Conservation (phyloP, 92 coral and sea anemone genomes). For the Galaxea fascicularis region DNA sequence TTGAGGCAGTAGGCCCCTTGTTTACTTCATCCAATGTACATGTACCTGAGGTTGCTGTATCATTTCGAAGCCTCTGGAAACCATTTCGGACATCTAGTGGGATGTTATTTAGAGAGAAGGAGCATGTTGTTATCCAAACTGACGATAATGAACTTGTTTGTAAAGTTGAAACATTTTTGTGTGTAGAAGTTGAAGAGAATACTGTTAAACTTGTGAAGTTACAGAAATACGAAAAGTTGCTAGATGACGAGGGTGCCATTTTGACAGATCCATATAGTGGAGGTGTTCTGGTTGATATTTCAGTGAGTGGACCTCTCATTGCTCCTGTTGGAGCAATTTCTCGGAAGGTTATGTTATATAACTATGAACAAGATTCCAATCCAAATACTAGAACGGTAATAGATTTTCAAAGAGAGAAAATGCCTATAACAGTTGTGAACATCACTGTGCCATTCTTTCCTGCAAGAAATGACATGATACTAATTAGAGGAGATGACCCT, state of each 20-base stretch:
- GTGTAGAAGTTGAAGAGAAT: not conserved
- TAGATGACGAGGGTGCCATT: conserved; percentile 25
- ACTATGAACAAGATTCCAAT: not conserved
- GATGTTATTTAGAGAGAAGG: conserved; percentile 11
- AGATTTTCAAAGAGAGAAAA: conserved; percentile 48
- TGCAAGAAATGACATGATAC: conserved; percentile 37
- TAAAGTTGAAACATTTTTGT: conserved; percentile 7
- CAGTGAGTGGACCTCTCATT: conserved; percentile 19
- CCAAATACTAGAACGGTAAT: conserved; percentile 33
- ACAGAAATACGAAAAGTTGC: conserved; percentile 10
- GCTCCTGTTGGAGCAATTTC: conserved; percentile 21
- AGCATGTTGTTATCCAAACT: conserved; percentile 2
- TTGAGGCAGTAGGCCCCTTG: conserved; percentile 1
- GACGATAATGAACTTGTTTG: not conserved
- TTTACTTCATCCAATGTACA: not conserved
- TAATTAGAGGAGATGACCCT: conserved; percentile 51
- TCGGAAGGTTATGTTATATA: not conserved
- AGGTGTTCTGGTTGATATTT: conserved; percentile 12
- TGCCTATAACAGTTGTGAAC: conserved; percentile 28
- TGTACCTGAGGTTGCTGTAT: conserved; percentile 20
- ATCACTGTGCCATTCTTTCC: conserved; percentile 56
- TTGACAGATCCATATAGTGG: conserved; percentile 29
- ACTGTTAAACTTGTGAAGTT: conserved; percentile 15
- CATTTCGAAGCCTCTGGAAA: conserved; percentile 22
- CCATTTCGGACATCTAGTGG: not conserved